phyloP scores from a whole-genome alignment of 1,140 invertebrate species.

The Rhagoletis pomonella region DNA sequence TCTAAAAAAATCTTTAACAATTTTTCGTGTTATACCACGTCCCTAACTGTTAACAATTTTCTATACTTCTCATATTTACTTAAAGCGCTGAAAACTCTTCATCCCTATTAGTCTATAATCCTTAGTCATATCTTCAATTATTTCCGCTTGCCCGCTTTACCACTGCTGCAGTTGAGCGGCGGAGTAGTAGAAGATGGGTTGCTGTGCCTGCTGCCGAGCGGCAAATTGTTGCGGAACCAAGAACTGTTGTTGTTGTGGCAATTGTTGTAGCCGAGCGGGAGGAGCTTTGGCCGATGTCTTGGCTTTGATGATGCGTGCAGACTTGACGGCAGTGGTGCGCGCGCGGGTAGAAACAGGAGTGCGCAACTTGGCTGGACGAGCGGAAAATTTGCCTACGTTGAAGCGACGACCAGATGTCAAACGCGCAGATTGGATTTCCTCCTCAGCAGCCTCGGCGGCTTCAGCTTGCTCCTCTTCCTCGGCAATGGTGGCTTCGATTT shows the following conservation, averaged over 20 bases:
- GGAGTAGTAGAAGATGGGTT: conserved; percentile 37
- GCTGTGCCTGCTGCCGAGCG: conserved; percentile 1
- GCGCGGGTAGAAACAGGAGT: neutral
- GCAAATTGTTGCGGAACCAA: conserved; percentile 36
- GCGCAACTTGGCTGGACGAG: conserved; percentile 54
- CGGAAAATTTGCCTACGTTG: conserved; percentile 38
- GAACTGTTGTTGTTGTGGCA: conserved; percentile 3
- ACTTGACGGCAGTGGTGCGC: conserved; percentile 17
- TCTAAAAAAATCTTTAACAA: conserved; percentile 45
- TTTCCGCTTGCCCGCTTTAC: too few relatives aligned
- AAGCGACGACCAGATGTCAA: conserved; percentile 53
- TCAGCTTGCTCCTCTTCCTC: neutral
- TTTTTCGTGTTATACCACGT: too few relatives aligned
- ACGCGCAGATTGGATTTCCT: conserved; percentile 50
- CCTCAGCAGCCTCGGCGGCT: conserved; percentile 25
- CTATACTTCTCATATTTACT: neutral
- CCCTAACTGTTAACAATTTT: neutral
- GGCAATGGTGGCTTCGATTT: neutral
- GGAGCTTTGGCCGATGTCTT: neutral
- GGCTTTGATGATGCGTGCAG: conserved; percentile 28
- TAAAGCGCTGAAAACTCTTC: too few relatives aligned
- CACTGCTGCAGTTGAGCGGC: conserved; percentile 19
- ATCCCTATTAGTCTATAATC: neutral
- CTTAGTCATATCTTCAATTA: neutral
- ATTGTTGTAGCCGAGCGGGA: conserved; percentile 21